These are phyloP conservation scores for Momotus momota DNA, from an alignment of 2,797 vertebrate species.

Conservation along the genomic window DNA sequence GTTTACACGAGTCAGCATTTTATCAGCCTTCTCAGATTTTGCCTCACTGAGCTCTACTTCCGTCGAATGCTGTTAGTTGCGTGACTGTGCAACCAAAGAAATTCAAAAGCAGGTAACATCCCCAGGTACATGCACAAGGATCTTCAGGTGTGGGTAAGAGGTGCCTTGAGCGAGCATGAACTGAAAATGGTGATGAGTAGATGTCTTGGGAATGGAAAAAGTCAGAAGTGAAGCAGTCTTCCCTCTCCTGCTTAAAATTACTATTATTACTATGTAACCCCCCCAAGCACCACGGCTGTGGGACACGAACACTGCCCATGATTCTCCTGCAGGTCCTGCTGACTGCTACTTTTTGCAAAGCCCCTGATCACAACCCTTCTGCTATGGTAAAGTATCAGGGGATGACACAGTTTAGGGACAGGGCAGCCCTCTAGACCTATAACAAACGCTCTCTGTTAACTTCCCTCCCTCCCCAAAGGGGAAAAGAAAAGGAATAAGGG, in stretches of 20 bases:
- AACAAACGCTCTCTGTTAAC: too few relatives aligned
- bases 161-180: neutral
- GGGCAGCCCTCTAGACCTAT: too few relatives aligned
- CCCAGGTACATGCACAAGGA: neutral
- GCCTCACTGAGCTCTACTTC: rapidly evolving
- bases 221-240: neutral
- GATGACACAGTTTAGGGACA: too few relatives aligned
- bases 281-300: neutral
- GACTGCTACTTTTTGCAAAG: neutral
- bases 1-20: neutral
- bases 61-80: neutral
- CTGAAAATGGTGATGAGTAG: neutral
- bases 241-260: neutral
- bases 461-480: too few relatives aligned
- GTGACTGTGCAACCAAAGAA: neutral
- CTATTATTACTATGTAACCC: neutral
- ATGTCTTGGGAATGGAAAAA: neutral
- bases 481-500: too few relatives aligned
- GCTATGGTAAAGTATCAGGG: rapidly evolving
- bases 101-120: neutral
- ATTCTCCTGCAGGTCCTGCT: neutral
- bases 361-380: neutral
- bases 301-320: rapidly evolving
- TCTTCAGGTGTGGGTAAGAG: neutral
- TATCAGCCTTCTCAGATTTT: neutral